Evolutionary conservation across 2,797 vertebrate species (phyloP).

Genomic region (Ataeniobius toweri): DNA sequence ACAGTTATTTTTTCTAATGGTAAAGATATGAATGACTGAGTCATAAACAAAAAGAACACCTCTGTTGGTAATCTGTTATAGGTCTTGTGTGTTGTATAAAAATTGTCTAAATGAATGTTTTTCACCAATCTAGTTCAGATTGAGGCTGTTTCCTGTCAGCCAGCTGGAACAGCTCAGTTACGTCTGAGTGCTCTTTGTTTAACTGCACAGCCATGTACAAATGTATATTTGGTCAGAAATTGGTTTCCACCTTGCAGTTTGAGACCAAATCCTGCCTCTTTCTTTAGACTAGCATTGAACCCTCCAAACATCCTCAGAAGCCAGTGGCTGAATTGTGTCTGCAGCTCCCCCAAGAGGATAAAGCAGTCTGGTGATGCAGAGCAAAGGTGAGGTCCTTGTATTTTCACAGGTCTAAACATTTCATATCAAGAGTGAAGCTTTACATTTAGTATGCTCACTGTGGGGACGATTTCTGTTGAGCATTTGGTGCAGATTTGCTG

Average conservation of each 20-base stretch:
- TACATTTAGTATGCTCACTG: neutral
- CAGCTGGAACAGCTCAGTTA: neutral
- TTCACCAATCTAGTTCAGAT: neutral
- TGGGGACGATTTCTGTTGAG: neutral
- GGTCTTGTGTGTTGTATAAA: neutral
- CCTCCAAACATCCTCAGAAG: neutral
- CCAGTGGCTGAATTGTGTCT: neutral
- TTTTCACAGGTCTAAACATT: conserved; percentile 35
- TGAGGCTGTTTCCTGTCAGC: neutral
- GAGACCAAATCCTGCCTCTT: neutral
- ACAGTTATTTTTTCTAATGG: too few relatives aligned
- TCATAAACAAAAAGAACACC: neutral
- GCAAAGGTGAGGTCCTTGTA: conserved; percentile 14
- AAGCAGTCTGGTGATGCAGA: neutral
- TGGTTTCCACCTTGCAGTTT: neutral
- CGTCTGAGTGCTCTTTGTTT: neutral
- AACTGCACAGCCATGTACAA: neutral
- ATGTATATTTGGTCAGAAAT: neutral
- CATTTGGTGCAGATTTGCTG: neutral
- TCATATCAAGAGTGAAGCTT: neutral
- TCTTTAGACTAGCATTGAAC: neutral
- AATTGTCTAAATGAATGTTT: neutral
- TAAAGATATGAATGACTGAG: too few relatives aligned
- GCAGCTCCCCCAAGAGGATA: neutral
- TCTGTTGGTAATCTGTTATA: neutral